phyloP scores from a whole-genome alignment of 2,113 vertebrate species.

The Odocoileus virginianus region DNA sequence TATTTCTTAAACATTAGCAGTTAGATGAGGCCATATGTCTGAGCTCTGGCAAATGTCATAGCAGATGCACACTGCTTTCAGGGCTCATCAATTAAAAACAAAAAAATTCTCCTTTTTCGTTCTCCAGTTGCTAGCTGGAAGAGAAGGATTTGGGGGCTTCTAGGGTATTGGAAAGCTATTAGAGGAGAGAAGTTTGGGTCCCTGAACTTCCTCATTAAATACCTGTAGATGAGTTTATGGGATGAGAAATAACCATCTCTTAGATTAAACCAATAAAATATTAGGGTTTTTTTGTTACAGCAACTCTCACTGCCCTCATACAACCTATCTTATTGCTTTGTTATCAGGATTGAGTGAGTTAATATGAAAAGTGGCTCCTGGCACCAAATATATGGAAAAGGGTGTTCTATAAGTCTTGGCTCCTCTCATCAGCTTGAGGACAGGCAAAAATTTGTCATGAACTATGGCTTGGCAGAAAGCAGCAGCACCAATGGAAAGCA shows the following conservation, averaged over 20 bases:
- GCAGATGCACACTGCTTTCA: neutral
- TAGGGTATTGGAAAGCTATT: neutral
- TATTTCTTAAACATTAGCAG: neutral
- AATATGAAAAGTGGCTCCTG: neutral
- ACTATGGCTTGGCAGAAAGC: neutral
- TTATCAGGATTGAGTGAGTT: neutral
- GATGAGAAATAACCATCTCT: neutral
- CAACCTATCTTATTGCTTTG: neutral
- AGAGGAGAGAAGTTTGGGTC: neutral
- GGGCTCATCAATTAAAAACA: neutral
- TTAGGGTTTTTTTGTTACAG: neutral
- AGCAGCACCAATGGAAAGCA: neutral
- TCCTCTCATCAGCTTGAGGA: neutral
- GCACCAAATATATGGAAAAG: neutral
- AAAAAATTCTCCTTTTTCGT: neutral
- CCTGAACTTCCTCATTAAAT: neutral
- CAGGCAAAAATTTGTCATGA: neutral
- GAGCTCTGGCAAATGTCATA: neutral
- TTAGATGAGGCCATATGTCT: neutral
- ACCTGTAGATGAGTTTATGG: neutral
- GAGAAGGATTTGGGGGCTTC: neutral
- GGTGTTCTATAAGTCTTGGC: neutral
- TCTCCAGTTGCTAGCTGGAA: neutral
- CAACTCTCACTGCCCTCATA: neutral
- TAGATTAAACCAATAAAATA: neutral